Conservation (phyloP, 1,140 invertebrate species). For the Drosophila kepulauana region DNA sequence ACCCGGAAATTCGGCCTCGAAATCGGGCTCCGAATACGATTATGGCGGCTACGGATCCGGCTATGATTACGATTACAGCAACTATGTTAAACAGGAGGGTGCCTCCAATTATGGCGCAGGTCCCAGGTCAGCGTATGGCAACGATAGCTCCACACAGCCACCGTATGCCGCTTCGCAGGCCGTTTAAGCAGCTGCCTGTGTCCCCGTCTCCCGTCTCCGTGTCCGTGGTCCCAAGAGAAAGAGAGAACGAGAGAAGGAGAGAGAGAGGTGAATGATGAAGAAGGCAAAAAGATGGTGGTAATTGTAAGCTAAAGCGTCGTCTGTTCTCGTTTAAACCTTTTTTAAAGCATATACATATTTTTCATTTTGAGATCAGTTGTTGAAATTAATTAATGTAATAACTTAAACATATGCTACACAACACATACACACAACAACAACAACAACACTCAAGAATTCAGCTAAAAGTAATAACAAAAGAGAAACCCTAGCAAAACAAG, state of each 20-base stretch:
- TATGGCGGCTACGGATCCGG: constrained; percentile 85
- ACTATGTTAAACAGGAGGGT: constrained; percentile 83
- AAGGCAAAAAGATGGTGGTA: constrained; percentile 77
- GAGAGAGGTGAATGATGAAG: constrained; percentile 73
- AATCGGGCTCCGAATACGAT: constrained; percentile 84
- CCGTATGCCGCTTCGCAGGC: constrained; percentile 84
- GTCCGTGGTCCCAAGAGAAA: constrained; percentile 26
- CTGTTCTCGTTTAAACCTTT: constrained; percentile 80
- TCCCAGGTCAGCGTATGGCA: constrained; percentile 82
- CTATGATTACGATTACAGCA: constrained; percentile 84
- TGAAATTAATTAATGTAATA: constrained; percentile 82
- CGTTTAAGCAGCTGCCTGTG: constrained; percentile 67
- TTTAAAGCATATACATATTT: constrained; percentile 40
- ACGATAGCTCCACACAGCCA: constrained; percentile 84
- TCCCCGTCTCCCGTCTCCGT: constrained; percentile 26
- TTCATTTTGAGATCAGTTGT: constrained; percentile 80
- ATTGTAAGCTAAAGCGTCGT: constrained; percentile 84
- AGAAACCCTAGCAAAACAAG: constrained; percentile 63
- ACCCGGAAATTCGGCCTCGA: constrained; percentile 81
- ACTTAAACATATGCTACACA: constrained; percentile 43
- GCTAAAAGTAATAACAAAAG: constrained; percentile 35
- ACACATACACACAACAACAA: constrained; percentile 18
- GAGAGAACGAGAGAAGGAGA: not conserved
- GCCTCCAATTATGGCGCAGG: constrained; percentile 82
- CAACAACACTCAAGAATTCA: constrained; percentile 21